These are phyloP conservation scores for Resseliella maxima DNA, from an alignment of 2,888 invertebrate species.

Conservation along the genomic window DNA sequence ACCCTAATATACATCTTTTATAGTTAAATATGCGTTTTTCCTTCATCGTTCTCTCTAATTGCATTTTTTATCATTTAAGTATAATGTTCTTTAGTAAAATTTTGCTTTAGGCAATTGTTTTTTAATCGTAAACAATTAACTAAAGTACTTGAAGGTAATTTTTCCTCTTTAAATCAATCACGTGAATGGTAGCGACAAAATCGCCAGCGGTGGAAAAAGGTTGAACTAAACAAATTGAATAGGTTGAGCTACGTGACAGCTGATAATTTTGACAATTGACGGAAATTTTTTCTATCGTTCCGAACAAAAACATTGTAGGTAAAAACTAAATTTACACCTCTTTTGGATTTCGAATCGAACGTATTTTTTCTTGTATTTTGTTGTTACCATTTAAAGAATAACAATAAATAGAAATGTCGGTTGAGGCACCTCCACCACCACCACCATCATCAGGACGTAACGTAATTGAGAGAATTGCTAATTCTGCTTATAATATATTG, in stretches of 20 bases:
- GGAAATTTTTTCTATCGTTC: neutral
- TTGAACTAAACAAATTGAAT: neutral
- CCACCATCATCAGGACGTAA: conserved; percentile 63
- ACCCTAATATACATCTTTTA: too few relatives aligned
- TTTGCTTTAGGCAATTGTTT: too few relatives aligned
- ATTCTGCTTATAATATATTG: conserved; percentile 70
- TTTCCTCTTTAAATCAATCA: too few relatives aligned
- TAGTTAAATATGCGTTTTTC: too few relatives aligned
- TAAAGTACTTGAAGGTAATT: too few relatives aligned
- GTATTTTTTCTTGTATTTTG: neutral
- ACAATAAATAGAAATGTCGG: conserved; percentile 60
- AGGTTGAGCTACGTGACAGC: conserved; percentile 31
- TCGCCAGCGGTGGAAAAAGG: neutral
- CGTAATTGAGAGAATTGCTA: conserved; percentile 68
- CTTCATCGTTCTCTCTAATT: too few relatives aligned
- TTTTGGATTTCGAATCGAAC: neutral
- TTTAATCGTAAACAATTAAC: too few relatives aligned
- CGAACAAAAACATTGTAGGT: conserved; percentile 25
- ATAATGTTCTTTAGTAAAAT: too few relatives aligned
- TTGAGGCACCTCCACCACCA: too few relatives aligned
- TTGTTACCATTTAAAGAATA: neutral
- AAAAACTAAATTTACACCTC: neutral
- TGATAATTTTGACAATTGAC: conserved; percentile 47
- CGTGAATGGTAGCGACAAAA: conserved; percentile 43
- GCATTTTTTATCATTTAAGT: too few relatives aligned